phyloP scores from a whole-genome alignment of 2,888 invertebrate species.

The Heteromurus nitidus region DNA sequence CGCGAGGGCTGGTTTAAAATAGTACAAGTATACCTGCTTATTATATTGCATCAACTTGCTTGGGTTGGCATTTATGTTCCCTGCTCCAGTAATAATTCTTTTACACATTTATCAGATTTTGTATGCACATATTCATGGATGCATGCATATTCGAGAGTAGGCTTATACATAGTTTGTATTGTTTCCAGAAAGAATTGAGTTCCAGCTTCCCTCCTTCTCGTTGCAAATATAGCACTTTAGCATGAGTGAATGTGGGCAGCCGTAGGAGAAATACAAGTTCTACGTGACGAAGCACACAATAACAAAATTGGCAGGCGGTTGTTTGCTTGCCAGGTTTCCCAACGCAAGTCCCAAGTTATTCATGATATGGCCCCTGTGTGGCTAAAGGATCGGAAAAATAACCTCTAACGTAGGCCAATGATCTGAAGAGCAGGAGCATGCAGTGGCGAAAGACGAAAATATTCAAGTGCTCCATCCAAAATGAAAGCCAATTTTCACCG shows the following conservation, averaged over 20 bases:
- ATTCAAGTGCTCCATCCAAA: slow-evolving; percentile 11
- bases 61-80: no score
- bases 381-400: slow-evolving; percentile 48
- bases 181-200: slow-evolving; percentile 30
- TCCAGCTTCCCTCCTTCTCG: slow-evolving; percentile 10
- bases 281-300: slow-evolving; percentile 46
- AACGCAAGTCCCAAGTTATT: slow-evolving; percentile 47
- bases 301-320: slow-evolving; percentile 56
- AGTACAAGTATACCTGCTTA: no score
- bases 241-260: slow-evolving; percentile 25
- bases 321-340: slow-evolving; percentile 36
- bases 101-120: no score
- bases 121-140: no score
- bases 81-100: no score
- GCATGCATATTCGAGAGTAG: neutral
- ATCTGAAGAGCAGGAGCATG: slow-evolving; percentile 34
- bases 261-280: slow-evolving; percentile 35
- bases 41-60: no score
- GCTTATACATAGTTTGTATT: neutral
- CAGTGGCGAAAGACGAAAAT: slow-evolving; percentile 14
- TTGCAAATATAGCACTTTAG: no score
- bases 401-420: slow-evolving; percentile 36
- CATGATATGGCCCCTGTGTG: slow-evolving; percentile 55
- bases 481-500: slow-evolving; percentile 44
- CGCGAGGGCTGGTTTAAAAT: no score